Conservation (phyloP, 2,113 vertebrate species). For the Fregetta grallaria region DNA sequence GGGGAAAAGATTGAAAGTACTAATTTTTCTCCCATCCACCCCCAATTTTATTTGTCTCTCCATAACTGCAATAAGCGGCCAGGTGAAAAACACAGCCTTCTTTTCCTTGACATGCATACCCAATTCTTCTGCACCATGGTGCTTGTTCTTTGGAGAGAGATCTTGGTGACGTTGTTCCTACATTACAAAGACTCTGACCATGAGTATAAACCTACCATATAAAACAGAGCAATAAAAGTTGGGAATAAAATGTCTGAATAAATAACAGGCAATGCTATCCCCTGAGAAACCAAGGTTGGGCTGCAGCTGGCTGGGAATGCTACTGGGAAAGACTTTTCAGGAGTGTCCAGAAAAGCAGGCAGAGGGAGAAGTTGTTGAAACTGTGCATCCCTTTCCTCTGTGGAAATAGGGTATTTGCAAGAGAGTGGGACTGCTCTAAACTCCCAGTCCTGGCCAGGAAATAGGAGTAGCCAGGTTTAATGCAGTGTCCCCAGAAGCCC, state of each 20-base stretch:
- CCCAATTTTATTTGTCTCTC: background rate
- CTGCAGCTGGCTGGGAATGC: background rate
- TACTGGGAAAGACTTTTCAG: background rate
- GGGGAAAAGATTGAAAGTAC: background rate
- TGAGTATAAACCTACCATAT: background rate
- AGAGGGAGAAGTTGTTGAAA: background rate
- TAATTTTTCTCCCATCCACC: background rate
- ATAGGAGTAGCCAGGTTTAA: background rate
- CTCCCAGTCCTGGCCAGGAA: background rate
- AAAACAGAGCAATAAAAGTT: slow-evolving; percentile 66
- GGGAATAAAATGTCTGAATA: slow-evolving; percentile 58
- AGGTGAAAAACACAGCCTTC: background rate
- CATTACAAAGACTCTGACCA: slow-evolving; percentile 43
- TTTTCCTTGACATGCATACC: background rate
- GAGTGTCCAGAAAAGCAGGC: background rate
- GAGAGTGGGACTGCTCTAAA: background rate
- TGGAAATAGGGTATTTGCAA: background rate
- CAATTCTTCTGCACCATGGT: background rate
- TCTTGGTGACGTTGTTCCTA: background rate
- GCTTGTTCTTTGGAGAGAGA: background rate
- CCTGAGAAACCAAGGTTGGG: slow-evolving; percentile 28
- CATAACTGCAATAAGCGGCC: background rate
- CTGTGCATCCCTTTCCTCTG: background rate
- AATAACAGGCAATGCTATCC: slow-evolving; percentile 19
- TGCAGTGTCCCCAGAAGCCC: background rate